Conservation (phyloP, 2,888 invertebrate species). For the Chymomyza procnemis region DNA sequence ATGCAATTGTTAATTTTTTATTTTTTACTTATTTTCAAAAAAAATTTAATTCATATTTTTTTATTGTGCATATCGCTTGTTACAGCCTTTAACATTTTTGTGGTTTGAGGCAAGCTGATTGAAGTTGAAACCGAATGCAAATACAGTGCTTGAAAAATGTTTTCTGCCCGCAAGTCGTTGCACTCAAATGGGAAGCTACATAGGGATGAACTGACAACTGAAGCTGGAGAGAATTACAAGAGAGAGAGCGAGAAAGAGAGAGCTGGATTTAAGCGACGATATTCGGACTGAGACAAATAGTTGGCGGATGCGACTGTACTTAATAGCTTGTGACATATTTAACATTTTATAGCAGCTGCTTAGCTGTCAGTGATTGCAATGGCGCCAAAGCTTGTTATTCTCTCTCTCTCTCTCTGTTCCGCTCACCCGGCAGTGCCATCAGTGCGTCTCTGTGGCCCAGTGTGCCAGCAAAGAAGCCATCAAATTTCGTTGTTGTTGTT, state of each 20-base stretch:
- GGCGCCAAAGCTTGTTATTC: not conserved
- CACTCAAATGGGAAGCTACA: not conserved
- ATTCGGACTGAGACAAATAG: not conserved
- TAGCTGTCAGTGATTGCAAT: not conserved
- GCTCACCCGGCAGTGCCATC: too few relatives aligned
- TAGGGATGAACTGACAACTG: too few relatives aligned
- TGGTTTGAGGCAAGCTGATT: not conserved
- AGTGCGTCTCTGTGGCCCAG: not conserved
- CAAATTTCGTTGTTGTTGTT: too few relatives aligned
- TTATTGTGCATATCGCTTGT: not conserved
- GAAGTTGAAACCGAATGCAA: not conserved
- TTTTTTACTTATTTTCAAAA: not conserved
- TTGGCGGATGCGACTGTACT: not conserved
- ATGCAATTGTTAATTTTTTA: not conserved
- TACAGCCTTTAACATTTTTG: not conserved
- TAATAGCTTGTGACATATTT: not conserved
- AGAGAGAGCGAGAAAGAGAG: not conserved
- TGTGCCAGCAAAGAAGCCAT: constrained; percentile 11
- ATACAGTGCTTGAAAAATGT: not conserved
- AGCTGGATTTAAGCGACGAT: not conserved
- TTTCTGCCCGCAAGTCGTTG: not conserved
- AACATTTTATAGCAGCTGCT: not conserved
- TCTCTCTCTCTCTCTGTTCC: not conserved
- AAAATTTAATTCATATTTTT: not conserved
- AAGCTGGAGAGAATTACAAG: not conserved